Conservation (phyloP, 2,888 invertebrate genomes). For the Cetonia aurata region DNA sequence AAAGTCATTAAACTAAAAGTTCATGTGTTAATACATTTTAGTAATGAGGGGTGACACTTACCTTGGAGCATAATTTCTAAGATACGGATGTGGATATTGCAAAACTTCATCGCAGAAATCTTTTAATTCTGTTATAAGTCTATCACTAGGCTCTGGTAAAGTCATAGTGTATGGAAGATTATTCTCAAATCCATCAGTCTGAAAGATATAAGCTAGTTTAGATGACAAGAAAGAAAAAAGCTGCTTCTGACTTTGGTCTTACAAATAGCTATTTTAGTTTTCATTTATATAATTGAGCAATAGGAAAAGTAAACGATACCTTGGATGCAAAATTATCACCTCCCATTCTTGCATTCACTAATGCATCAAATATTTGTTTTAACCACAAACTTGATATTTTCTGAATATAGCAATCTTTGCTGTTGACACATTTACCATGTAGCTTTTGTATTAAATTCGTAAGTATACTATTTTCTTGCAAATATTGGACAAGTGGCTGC, state of each 20-base stretch:
- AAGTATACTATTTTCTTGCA: slow-evolving; percentile 70
- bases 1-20: slow-evolving; percentile 23
- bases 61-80: slow-evolving; percentile 49
- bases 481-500: slow-evolving; percentile 69
- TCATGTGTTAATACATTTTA: background rate
- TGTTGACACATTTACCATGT: slow-evolving; percentile 47
- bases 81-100: slow-evolving; percentile 51
- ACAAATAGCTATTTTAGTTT: too few species aligned
- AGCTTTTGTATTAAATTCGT: slow-evolving; percentile 63
- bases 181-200: background rate
- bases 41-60: background rate
- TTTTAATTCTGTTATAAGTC: slow-evolving; percentile 47
- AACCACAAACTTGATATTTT: slow-evolving; percentile 59
- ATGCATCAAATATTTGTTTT: slow-evolving; percentile 54
- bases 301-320: background rate
- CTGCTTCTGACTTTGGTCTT: too few species aligned
- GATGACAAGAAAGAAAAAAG: too few species aligned
- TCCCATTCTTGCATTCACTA: background rate
- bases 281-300: too few species aligned
- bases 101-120: slow-evolving; percentile 51
- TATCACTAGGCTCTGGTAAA: slow-evolving; percentile 48
- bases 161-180: slow-evolving; percentile 43
- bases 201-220: background rate
- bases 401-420: slow-evolving; percentile 48
- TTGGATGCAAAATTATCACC: background rate